Percentiles rank a stretch among this genome's conserved stretches.
phyloP scores from a whole-genome alignment of 2,888 invertebrate species.

The Argynnis bischoffii region DNA sequence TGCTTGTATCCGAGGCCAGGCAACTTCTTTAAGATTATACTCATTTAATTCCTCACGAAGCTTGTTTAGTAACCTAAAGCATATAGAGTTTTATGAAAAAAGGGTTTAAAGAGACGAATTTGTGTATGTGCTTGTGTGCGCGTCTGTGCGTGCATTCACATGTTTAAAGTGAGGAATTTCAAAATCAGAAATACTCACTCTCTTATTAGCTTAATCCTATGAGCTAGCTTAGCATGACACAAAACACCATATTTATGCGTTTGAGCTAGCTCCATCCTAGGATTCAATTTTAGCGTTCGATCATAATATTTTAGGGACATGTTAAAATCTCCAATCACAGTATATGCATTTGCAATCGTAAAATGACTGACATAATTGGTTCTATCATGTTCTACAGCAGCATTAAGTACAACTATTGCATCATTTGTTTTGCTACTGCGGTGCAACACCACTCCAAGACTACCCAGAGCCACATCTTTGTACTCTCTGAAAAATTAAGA shows the following conservation, averaged over 20 bases:
- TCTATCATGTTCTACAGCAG: constrained; percentile 87
- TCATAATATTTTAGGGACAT: constrained; percentile 84
- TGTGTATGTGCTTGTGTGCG: too few relatives aligned
- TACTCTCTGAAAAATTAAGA: constrained; percentile 79
- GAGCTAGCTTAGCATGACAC: constrained; percentile 82
- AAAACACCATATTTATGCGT: constrained; percentile 85
- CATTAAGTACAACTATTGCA: constrained; percentile 87
- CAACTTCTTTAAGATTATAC: constrained; percentile 52
- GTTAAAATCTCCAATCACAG: constrained; percentile 87
- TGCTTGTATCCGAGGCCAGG: constrained; percentile 63
- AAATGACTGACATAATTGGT: constrained; percentile 84
- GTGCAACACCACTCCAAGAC: constrained; percentile 88
- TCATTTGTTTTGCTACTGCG: constrained; percentile 86
- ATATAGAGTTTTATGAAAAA: not conserved
- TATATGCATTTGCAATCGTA: constrained; percentile 88
- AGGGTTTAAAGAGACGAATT: not conserved
- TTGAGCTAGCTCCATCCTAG: constrained; percentile 83
- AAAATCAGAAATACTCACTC: constrained; percentile 76
- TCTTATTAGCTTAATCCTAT: constrained; percentile 81
- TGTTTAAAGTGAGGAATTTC: not conserved
- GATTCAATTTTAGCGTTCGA: constrained; percentile 84
- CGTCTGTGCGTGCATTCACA: too few relatives aligned
- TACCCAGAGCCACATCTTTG: constrained; percentile 88
- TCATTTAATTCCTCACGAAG: constrained; percentile 55
- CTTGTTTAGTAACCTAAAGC: constrained; percentile 46